Conservation (phyloP, 1,140 invertebrate genomes). For the Polypedilum vanderplanki region DNA sequence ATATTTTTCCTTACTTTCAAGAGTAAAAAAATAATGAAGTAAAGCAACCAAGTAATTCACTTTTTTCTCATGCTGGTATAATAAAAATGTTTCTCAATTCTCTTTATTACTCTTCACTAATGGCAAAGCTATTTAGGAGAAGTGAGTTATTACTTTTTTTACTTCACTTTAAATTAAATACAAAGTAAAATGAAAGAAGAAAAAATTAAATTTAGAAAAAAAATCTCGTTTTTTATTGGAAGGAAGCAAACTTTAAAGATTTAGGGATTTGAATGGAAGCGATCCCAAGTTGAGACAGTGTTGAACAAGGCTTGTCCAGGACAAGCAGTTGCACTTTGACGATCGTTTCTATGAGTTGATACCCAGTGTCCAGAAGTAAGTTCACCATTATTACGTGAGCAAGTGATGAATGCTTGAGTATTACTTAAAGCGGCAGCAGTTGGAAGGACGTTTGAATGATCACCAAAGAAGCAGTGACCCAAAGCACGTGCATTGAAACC, state of each 20-base stretch:
- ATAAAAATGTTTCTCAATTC: background rate
- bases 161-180: background rate
- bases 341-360: background rate
- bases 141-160: background rate
- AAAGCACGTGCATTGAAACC: slow-evolving; percentile 45
- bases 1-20: too few species aligned
- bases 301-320: background rate
- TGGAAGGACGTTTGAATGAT: background rate
- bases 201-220: background rate
- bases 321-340: slow-evolving; percentile 5
- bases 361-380: background rate
- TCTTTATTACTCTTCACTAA: background rate
- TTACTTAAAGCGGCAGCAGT: background rate
- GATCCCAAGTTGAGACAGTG: background rate
- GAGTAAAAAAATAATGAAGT: too few species aligned
- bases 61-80: slow-evolving; percentile 21
- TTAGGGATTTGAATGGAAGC: background rate
- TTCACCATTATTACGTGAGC: slow-evolving; percentile 1
- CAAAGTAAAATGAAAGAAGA: background rate
- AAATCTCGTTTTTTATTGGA: too few species aligned
- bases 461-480: background rate
- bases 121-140: background rate
- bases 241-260: too few species aligned
- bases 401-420: background rate
- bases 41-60: too few species aligned